Evolutionary conservation across 2,888 invertebrate species (phyloP).

Genomic region (Heliothis peltigera): DNA sequence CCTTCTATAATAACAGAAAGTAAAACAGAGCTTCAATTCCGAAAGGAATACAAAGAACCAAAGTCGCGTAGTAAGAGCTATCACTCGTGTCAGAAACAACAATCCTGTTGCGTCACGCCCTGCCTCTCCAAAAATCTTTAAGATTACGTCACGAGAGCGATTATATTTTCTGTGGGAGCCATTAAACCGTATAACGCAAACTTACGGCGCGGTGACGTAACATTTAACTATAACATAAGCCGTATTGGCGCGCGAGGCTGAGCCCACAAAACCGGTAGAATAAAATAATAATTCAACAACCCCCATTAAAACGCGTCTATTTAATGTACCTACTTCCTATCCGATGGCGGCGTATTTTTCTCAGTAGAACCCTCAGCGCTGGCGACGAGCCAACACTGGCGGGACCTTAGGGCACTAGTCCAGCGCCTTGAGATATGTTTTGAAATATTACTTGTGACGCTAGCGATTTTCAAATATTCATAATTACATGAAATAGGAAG

Average conservation of each 20-base stretch:
- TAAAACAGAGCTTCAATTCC: too few relatives aligned
- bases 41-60: conserved; percentile 17
- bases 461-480: conserved; percentile 42
- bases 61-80: conserved; percentile 14
- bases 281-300: conserved; percentile 60
- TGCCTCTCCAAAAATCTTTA: conserved; percentile 41
- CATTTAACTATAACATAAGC: conserved; percentile 40
- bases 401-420: conserved; percentile 69
- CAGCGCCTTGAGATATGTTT: conserved; percentile 69
- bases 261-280: conserved; percentile 45
- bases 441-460: conserved; percentile 51
- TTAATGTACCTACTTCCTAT: conserved; percentile 67
- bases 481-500: conserved; percentile 30
- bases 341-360: conserved; percentile 68
- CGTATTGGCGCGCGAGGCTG: conserved; percentile 47
- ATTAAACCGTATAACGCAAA: conserved; percentile 43
- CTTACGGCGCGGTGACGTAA: conserved; percentile 41
- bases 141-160: conserved; percentile 49
- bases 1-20: background rate
- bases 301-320: conserved; percentile 62
- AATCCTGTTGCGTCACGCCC: conserved; percentile 32
- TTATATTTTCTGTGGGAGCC: conserved; percentile 45
- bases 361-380: conserved; percentile 62
- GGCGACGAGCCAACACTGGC: conserved; percentile 68
- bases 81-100: conserved; percentile 42